Percentiles rank a stretch among this genome's conserved stretches.
phyloP scores from a whole-genome alignment of 2,797 vertebrate species.

The Rachycentron canadum region DNA sequence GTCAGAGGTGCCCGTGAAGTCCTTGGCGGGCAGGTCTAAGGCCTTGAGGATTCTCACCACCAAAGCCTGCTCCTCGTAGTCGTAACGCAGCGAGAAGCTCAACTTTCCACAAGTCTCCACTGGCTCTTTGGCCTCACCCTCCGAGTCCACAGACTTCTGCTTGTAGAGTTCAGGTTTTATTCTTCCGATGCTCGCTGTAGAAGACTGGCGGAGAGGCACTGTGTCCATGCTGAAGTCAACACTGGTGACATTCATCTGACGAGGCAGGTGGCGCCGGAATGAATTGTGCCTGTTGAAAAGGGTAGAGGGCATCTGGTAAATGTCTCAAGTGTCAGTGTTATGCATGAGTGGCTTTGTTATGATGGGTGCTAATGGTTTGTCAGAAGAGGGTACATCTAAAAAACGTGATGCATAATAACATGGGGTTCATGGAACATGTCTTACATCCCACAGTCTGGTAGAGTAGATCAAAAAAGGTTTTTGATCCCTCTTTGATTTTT shows the following conservation, averaged over 20 bases:
- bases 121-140: constrained; percentile 88
- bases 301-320: constrained; percentile 57
- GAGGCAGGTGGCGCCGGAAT: constrained; percentile 95
- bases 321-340: constrained; percentile 34
- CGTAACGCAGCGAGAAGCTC: constrained; percentile 93
- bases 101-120: constrained; percentile 94
- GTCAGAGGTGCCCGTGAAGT: constrained; percentile 96
- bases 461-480: background rate
- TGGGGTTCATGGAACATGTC: background rate
- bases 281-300: constrained; percentile 93
- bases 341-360: constrained; percentile 42
- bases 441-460: constrained; percentile 3
- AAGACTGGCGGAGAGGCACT: constrained; percentile 93
- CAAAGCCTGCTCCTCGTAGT: constrained; percentile 95
- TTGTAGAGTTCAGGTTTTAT: constrained; percentile 99
- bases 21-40: constrained; percentile 96
- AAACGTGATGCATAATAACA: constrained; percentile 32
- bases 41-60: constrained; percentile 95
- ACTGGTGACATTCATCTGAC: constrained; percentile 98
- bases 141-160: constrained; percentile 97
- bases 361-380: constrained; percentile 42
- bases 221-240: constrained; percentile 95
- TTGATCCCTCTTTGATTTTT: background rate
- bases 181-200: constrained; percentile 93
- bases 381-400: constrained; percentile 7